These are phyloP conservation scores for Isaurus tuberculatus DNA, from an alignment of 92 coral and sea anemone genomes.

Conservation along the genomic window DNA sequence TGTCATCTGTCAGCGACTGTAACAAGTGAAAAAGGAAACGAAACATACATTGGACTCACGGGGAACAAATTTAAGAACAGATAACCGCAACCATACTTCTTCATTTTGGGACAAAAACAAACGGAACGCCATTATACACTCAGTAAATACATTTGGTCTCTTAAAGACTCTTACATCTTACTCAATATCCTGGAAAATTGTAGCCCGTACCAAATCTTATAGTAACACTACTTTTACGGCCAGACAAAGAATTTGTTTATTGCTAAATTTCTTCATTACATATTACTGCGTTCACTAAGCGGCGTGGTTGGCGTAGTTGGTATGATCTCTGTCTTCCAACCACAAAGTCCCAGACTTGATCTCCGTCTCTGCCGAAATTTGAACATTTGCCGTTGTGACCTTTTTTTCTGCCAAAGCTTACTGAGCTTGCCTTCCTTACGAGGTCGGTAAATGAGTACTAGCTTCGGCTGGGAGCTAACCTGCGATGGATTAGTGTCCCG, in stretches of 20 bases:
- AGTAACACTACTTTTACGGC: neutral
- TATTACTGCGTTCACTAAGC: no score
- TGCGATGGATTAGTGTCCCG: no score
- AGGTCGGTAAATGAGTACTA: no score
- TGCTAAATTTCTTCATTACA: neutral
- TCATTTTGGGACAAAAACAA: neutral
- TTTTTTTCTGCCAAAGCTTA: no score
- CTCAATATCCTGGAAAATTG: neutral
- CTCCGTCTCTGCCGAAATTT: no score
- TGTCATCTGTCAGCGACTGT: neutral
- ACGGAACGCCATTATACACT: neutral
- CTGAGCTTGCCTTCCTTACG: no score
- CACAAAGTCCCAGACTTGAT: no score
- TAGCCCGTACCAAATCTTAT: neutral
- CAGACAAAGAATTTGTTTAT: no score
- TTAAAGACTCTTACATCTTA: neutral
- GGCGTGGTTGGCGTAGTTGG: no score
- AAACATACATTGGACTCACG: neutral
- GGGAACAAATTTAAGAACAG: neutral
- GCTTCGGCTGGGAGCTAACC: no score
- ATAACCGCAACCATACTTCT: neutral
- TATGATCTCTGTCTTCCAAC: no score
- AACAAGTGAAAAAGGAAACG: neutral
- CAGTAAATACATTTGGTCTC: neutral
- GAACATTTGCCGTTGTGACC: no score